A percentile compares a stretch with the other conserved stretches of the same genome.
These are phyloP conservation scores for Bothrops jararaca DNA, from an alignment of 2,113 vertebrate species.

Conservation along the genomic window DNA sequence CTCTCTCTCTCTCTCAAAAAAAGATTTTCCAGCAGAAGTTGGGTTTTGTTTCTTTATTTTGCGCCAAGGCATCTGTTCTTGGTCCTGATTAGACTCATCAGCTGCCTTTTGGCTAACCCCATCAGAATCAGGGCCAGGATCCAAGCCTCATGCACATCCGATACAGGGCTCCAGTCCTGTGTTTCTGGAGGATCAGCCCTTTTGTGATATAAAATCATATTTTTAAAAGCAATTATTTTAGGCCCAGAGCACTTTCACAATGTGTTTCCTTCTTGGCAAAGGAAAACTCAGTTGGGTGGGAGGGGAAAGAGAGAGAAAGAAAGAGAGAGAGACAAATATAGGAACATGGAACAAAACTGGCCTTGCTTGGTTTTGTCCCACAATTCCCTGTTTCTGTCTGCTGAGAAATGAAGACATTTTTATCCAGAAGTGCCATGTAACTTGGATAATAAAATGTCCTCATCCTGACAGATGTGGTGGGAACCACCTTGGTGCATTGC, in stretches of 20 bases:
- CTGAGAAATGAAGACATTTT: background rate
- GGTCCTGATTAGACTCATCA: background rate
- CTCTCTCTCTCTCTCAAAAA: background rate
- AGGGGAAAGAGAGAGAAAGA: background rate
- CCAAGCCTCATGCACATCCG: background rate
- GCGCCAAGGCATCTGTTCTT: background rate
- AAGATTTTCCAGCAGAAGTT: background rate
- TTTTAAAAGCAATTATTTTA: background rate
- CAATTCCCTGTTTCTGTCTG: background rate
- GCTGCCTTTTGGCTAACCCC: background rate
- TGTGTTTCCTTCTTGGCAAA: background rate
- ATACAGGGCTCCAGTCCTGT: background rate
- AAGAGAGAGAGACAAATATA: background rate
- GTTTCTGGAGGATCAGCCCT: background rate
- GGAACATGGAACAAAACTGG: background rate
- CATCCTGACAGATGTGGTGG: background rate
- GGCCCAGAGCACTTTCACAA: background rate
- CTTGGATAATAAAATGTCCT: background rate
- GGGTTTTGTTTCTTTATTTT: background rate
- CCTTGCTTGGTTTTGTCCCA: background rate
- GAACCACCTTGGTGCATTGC: background rate
- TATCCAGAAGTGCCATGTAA: background rate
- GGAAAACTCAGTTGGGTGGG: background rate
- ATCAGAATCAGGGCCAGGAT: background rate
- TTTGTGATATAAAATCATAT: too few species aligned